Evolutionary conservation across 2,113 vertebrate species (phyloP).

Genomic region (Catharus fuscescens): DNA sequence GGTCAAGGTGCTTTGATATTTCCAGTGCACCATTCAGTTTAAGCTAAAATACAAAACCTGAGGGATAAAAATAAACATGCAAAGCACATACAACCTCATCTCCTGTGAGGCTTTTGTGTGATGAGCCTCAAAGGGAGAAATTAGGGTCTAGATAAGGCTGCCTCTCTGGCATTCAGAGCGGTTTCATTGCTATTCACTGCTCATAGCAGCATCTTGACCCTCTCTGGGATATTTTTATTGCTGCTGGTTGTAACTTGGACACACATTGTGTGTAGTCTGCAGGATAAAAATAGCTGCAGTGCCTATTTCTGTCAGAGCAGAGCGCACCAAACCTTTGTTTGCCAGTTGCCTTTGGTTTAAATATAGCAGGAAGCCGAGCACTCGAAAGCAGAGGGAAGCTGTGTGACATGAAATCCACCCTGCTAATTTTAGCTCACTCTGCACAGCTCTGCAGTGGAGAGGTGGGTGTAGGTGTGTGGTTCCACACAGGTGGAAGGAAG

Average conservation of each 20-base stretch:
- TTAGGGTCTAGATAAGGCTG: not conserved
- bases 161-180: not conserved
- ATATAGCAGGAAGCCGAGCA: slow-evolving; percentile 34
- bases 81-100: not conserved
- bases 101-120: not conserved
- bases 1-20: not conserved
- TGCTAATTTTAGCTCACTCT: slow-evolving; percentile 24
- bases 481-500: not conserved
- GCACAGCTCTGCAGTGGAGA: not conserved
- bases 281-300: slow-evolving; percentile 58
- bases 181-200: not conserved
- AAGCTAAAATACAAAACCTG: not conserved
- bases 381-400: slow-evolving; percentile 48
- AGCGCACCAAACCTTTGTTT: slow-evolving; percentile 52
- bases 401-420: not conserved
- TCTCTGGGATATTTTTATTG: slow-evolving; percentile 40
- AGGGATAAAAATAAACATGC: not conserved
- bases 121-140: slow-evolving; percentile 11
- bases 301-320: slow-evolving; percentile 58
- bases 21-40: not conserved
- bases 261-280: slow-evolving; percentile 17
- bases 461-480: not conserved
- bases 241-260: slow-evolving; percentile 42
- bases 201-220: not conserved
- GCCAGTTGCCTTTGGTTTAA: slow-evolving; percentile 45